Conservation (phyloP, 2,888 invertebrate species). For the Microctonus hyperodae region DNA sequence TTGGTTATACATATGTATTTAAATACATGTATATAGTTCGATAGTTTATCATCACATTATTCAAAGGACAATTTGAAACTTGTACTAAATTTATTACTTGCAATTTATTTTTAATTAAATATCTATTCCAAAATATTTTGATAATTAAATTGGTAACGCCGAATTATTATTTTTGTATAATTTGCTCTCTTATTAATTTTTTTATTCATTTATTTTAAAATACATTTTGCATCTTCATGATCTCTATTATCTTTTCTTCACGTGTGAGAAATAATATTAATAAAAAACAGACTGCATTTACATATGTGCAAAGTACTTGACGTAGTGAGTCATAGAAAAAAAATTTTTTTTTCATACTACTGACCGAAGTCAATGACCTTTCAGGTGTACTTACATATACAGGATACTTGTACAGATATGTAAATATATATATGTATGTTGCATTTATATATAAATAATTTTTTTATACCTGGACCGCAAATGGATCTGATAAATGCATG, state of each 20-base stretch:
- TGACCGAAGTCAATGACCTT: background rate
- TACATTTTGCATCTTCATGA: background rate
- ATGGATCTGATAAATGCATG: too few relatives aligned
- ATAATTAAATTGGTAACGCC: too few relatives aligned
- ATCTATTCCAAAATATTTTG: too few relatives aligned
- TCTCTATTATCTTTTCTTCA: background rate
- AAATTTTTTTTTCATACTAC: background rate
- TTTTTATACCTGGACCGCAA: background rate
- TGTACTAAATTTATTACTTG: too few relatives aligned
- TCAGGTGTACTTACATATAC: background rate
- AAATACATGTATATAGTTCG: background rate
- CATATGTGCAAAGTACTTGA: background rate
- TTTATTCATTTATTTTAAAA: too few relatives aligned
- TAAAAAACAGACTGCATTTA: background rate
- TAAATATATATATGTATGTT: background rate
- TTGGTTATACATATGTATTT: background rate
- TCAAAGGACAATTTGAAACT: too few relatives aligned
- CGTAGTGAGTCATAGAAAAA: slow-evolving; percentile 1
- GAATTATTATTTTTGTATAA: too few relatives aligned
- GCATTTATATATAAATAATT: background rate
- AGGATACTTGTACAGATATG: background rate
- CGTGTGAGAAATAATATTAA: background rate
- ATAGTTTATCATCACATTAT: background rate
- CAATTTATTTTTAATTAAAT: too few relatives aligned
- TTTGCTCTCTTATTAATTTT: too few relatives aligned